Evolutionary conservation across 1,140 invertebrate genomes (phyloP), one percentile per base, ranked within the genome.

Genomic region (Polypedilum vanderplanki): DNA sequence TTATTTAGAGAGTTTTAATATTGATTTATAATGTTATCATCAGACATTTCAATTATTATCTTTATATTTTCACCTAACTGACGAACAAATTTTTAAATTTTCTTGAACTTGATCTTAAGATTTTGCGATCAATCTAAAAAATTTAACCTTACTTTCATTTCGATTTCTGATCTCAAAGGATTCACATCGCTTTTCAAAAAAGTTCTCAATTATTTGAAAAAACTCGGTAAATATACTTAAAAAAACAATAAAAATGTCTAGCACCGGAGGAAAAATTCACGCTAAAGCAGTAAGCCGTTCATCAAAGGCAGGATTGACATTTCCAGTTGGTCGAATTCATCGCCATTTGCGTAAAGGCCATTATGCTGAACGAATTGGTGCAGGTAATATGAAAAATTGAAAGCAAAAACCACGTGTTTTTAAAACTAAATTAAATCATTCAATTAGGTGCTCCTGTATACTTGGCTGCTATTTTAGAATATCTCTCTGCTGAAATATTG

Each of bases 401-500:
- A 15, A 46, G 1, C 41, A 46, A 33, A 33, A 33, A 3, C 24
- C 24, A 33, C 24, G 24, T 33, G 24, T 33, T 33, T 33, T 33
- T 33, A n/a, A 41, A 41, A 10, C 9, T 46, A 46, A 46, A 46
- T 46, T 1, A 46, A n/a, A n/a, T 57, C 12, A 57, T 46, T 46
- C 41, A 46, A 5, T 33, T 33, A 57, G 46, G 46, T 57, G 46
- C 46, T 57, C 46, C 46, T 57, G 46, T 57, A 12, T 57, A 57
- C n/a, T 15, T 57, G 7, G 87, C 88, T 9, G 89, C 88, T 3
- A 83, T 85, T 0, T 83, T 85, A 81, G 84, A 86, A 76, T 85
- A 86, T 73, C 76, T 85, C 33, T 78, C 86, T 90, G 46, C 91
- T 81, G 90, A 92, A 84, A 87, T 91, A 22, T 80, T 91, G 67